Evolutionary conservation across 1,140 invertebrate genomes (phyloP).

Genomic region (Procambarus virginalis): DNA sequence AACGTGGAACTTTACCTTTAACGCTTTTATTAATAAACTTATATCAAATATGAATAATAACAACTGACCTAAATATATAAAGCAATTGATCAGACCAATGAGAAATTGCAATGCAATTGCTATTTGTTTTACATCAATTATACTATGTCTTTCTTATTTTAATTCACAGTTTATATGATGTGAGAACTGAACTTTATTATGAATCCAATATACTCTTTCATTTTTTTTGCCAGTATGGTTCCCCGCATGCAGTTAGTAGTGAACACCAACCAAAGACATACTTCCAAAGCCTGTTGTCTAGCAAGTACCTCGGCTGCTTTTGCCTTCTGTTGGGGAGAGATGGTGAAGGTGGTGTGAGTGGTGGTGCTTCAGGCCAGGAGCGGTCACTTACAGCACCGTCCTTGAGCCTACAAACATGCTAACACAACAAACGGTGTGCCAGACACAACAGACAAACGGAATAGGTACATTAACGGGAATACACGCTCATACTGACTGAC

Average conservation of each 20-base stretch:
- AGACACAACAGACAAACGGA: conserved; percentile 5
- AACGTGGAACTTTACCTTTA: too few species aligned
- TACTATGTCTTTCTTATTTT: not conserved
- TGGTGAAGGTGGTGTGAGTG: conserved; percentile 41
- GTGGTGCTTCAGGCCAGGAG: conserved; percentile 16
- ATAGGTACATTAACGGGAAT: not conserved
- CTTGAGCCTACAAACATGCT: conserved; percentile 18
- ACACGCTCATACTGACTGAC: not conserved
- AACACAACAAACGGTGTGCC: conserved; percentile 10
- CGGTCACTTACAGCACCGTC: conserved; percentile 51
- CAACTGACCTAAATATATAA: too few species aligned
- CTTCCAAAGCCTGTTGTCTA: conserved; percentile 66
- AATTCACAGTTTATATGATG: not conserved
- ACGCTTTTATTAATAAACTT: too few species aligned
- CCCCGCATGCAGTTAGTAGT: conserved; percentile 55
- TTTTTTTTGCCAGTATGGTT: not conserved
- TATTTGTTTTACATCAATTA: not conserved
- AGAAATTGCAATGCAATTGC: too few species aligned
- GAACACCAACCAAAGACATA: conserved; percentile 51
- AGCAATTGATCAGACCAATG: not conserved
- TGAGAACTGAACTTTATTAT: too few species aligned
- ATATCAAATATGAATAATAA: too few species aligned
- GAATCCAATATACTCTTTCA: not conserved
- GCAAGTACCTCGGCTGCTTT: conserved; percentile 64
- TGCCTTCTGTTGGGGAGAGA: conserved; percentile 61